These are phyloP conservation scores for Anagyrus pseudococci DNA, from an alignment of 2,888 invertebrate species.

Conservation along the genomic window DNA sequence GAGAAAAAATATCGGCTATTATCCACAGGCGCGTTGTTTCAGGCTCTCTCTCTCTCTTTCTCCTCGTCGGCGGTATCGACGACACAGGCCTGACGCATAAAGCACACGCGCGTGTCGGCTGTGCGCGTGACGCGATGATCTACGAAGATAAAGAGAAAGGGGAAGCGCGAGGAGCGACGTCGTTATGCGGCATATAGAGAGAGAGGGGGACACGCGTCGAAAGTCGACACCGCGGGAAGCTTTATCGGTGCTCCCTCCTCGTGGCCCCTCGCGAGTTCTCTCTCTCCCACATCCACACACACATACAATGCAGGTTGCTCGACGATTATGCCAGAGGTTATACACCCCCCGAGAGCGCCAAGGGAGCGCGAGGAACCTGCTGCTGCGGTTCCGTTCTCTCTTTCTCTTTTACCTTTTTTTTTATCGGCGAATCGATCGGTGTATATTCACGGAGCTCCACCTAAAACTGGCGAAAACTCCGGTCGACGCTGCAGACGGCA, in stretches of 20 bases:
- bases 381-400: slow-evolving; percentile 1
- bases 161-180: neutral
- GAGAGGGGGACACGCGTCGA: slow-evolving; percentile 38
- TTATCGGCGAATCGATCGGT: neutral
- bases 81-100: no score
- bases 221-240: slow-evolving; percentile 44
- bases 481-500: no score
- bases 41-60: no score
- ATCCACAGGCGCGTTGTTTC: no score
- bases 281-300: no score
- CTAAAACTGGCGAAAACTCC: no score
- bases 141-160: slow-evolving; percentile 2
- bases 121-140: slow-evolving; percentile 9
- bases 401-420: neutral
- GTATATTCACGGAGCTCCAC: no score
- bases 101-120: no score
- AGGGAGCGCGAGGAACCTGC: neutral
- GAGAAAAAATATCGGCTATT: no score
- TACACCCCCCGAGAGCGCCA: slow-evolving; percentile 14
- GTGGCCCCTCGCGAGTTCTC: neutral
- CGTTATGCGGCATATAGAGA: neutral
- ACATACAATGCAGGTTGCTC: no score
- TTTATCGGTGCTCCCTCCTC: slow-evolving; percentile 44
- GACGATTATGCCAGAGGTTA: slow-evolving; percentile 18
- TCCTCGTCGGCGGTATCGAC: no score